Evolutionary conservation across 2,797 vertebrate species (phyloP).

Genomic region (Cirrhinus mrigala): DNA sequence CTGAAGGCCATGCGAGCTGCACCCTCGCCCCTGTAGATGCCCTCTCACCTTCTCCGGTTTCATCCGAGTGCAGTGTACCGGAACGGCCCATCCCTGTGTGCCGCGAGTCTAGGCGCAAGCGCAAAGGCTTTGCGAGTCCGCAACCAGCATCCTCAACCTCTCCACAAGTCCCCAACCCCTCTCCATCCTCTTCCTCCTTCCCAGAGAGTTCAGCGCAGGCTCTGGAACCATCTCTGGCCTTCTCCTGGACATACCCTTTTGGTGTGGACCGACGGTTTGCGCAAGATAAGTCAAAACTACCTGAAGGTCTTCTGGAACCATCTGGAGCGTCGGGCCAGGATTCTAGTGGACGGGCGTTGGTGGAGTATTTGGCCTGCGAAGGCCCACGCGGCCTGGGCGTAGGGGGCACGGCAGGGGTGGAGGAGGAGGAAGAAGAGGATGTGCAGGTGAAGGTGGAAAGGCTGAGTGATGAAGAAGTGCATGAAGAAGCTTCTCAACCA

Average conservation of each 20-base stretch:
- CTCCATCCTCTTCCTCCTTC: conserved; percentile 87
- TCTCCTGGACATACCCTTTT: conserved; percentile 97
- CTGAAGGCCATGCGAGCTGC: conserved; percentile 88
- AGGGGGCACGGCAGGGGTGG: conserved; percentile 56
- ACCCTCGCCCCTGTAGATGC: conserved; percentile 90
- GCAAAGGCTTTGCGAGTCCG: conserved; percentile 92
- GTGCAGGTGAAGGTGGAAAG: conserved; percentile 96
- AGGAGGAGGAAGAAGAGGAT: conserved; percentile 85
- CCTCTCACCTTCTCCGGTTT: conserved; percentile 91
- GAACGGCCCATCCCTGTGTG: conserved; percentile 92
- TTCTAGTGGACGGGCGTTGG: conserved; percentile 79
- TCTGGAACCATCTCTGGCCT: conserved; percentile 94
- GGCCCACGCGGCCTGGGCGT: conserved; percentile 86
- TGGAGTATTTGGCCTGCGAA: conserved; percentile 92
- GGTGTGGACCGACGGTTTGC: conserved; percentile 93
- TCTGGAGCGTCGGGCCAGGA: conserved; percentile 77
- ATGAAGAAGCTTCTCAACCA: conserved; percentile 93
- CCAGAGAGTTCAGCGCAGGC: conserved; percentile 89
- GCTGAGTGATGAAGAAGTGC: conserved; percentile 96
- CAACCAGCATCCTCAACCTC: conserved; percentile 88
- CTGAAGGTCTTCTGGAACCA: conserved; percentile 90
- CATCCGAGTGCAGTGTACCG: conserved; percentile 95
- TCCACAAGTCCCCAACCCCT: conserved; percentile 90
- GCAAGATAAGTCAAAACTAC: conserved; percentile 91
- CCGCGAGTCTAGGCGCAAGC: conserved; percentile 92